Percentiles rank a stretch among this genome's conserved stretches.
Evolutionary conservation across 37 sponge, comb jelly and placozoan genomes (phyloP).

Genomic region (Halichondria panicea): DNA sequence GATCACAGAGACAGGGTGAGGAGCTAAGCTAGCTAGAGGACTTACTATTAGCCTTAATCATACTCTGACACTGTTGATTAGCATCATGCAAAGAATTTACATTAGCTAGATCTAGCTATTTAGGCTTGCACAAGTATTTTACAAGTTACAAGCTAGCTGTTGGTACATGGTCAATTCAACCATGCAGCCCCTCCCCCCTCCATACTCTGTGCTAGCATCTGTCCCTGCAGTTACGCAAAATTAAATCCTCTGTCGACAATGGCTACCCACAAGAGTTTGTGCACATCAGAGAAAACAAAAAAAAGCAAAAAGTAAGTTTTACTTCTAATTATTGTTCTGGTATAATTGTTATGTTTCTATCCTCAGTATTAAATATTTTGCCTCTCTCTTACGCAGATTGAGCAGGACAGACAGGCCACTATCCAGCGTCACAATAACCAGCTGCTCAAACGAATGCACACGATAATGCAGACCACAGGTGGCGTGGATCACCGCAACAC

Average conservation of each 20-base stretch:
- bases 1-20: conserved; percentile 71
- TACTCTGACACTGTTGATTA: no score
- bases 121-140: no score
- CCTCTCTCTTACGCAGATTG: conserved; percentile 22
- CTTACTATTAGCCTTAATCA: not conserved
- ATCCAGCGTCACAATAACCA: conserved; percentile 68
- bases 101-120: no score
- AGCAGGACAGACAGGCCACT: conserved; percentile 41
- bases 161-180: not conserved
- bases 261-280: conserved; percentile 52
- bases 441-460: conserved; percentile 68
- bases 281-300: conserved; percentile 71
- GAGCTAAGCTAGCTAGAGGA: not conserved
- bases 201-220: not conserved
- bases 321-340: not conserved
- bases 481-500: conserved; percentile 74
- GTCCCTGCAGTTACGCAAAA: conserved; percentile 38
- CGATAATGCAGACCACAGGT: conserved; percentile 79
- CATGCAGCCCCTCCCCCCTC: conserved; percentile 11
- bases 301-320: conserved; percentile 48
- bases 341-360: no score
- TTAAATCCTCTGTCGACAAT: conserved; percentile 70
- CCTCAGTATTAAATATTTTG: no score
- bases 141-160: not conserved
- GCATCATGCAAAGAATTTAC: no score